Evolutionary conservation across 1,140 invertebrate species (phyloP).

Genomic region (Marisa cornuarietis): DNA sequence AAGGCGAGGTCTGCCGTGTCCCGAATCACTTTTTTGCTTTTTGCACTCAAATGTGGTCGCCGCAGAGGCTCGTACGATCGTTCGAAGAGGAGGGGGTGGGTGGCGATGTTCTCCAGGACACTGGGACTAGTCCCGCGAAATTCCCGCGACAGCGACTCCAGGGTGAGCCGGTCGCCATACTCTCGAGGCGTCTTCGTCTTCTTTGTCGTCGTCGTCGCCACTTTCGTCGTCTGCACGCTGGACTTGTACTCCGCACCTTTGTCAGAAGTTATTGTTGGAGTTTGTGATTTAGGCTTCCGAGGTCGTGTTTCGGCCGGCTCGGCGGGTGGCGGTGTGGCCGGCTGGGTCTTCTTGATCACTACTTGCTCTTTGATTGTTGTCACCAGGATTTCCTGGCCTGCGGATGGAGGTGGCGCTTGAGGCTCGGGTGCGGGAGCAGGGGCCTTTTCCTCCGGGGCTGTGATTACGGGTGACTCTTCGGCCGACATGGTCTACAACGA

Average conservation of each 20-base stretch:
- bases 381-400: conserved; percentile 11
- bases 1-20: conserved; percentile 49
- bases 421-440: conserved; percentile 4
- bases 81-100: conserved; percentile 53
- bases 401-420: conserved; percentile 15
- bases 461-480: conserved; percentile 6
- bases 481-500: conserved; percentile 20
- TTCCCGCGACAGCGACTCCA: conserved; percentile 34
- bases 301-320: conserved; percentile 23
- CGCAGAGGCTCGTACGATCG: conserved; percentile 43
- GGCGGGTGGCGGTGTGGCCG: conserved; percentile 23
- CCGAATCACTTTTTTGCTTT: conserved; percentile 57
- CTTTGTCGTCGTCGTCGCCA: conserved; percentile 13
- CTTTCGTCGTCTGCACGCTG: conserved; percentile 12
- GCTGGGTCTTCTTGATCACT: conserved; percentile 27
- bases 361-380: conserved; percentile 20
- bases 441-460: conserved; percentile 5
- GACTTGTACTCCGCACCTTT: conserved; percentile 19
- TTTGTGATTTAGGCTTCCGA: conserved; percentile 23
- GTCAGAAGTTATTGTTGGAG: conserved; percentile 11
- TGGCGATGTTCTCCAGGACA: conserved; percentile 56
- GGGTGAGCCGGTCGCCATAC: conserved; percentile 26
- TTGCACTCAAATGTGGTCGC: conserved; percentile 50
- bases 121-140: conserved; percentile 54
- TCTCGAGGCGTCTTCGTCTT: conserved; percentile 23